Percentiles rank a stretch among this genome's conserved stretches.
phyloP scores from a whole-genome alignment of 2,888 invertebrate species.

The Azorinus chamasolen region DNA sequence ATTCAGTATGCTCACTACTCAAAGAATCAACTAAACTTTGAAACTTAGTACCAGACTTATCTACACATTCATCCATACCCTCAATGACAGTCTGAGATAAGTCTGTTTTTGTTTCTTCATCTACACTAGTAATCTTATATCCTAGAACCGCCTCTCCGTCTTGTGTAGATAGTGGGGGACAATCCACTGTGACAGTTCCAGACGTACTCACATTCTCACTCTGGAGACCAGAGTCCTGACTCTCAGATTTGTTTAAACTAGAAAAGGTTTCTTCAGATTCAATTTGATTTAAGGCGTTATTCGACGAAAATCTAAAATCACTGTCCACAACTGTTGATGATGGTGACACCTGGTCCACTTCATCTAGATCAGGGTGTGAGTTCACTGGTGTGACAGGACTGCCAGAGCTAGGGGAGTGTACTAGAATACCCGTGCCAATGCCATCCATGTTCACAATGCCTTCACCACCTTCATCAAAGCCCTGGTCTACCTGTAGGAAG shows the following conservation, averaged over 20 bases:
- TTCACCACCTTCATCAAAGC: conserved; percentile 67
- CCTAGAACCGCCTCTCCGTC: conserved; percentile 12
- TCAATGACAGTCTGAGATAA: too few relatives aligned
- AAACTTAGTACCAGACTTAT: too few relatives aligned
- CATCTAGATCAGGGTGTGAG: conserved; percentile 16
- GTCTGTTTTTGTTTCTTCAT: too few relatives aligned
- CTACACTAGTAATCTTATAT: too few relatives aligned
- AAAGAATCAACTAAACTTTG: too few relatives aligned
- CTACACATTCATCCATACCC: too few relatives aligned
- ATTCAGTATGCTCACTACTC: too few relatives aligned
- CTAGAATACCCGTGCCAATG: conserved; percentile 53
- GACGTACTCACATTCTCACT: conserved; percentile 81
- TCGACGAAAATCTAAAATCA: conserved; percentile 23
- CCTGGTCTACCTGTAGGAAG: conserved; percentile 66
- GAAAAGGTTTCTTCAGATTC: conserved; percentile 31
- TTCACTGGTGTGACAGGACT: conserved; percentile 71
- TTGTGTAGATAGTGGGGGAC: conserved; percentile 33
- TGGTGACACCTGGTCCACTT: conserved; percentile 31
- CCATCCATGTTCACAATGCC: conserved; percentile 42
- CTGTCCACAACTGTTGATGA: conserved; percentile 42
- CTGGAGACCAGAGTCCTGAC: conserved; percentile 82
- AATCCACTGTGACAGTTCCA: conserved; percentile 71
- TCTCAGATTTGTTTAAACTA: conserved; percentile 78
- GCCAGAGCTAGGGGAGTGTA: conserved; percentile 65
- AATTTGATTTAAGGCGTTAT: conserved; percentile 10